A percentile compares a stretch with the other conserved stretches of the same genome.
Evolutionary conservation across 1,140 invertebrate species (phyloP).

Genomic region (Cherax destructor): DNA sequence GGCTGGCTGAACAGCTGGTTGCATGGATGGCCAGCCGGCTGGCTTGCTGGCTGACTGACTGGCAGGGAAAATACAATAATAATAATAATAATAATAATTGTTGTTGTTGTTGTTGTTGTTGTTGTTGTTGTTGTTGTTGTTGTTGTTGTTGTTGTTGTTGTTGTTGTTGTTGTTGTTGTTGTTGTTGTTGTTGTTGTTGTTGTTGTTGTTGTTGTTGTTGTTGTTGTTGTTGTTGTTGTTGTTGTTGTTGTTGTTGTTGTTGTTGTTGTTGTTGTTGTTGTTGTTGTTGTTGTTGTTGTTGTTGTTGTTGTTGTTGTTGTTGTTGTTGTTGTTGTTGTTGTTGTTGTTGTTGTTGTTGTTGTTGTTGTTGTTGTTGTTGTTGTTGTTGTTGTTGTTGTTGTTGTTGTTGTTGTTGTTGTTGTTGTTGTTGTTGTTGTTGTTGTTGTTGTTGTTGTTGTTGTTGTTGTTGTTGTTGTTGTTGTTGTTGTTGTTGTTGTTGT

Average conservation of each 20-base stretch:
- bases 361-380: conserved; percentile 10
- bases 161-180: conserved; percentile 10
- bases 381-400: conserved; percentile 10
- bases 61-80: too few relatives aligned
- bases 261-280: conserved; percentile 10
- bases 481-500: too few relatives aligned
- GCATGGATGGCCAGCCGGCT: too few relatives aligned
- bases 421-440: too few relatives aligned
- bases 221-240: conserved; percentile 10
- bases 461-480: too few relatives aligned
- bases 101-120: conserved; percentile 10
- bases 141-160: conserved; percentile 10
- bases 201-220: conserved; percentile 10
- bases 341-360: conserved; percentile 10
- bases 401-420: background rate
- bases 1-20: too few relatives aligned
- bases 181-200: conserved; percentile 10
- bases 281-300: conserved; percentile 10
- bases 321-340: conserved; percentile 10
- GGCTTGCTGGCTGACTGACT: too few relatives aligned
- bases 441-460: too few relatives aligned
- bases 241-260: conserved; percentile 10
- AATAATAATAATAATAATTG: too few relatives aligned
- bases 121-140: conserved; percentile 10
- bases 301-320: conserved; percentile 10